A percentile compares a stretch with the other conserved stretches of the same genome.
Evolutionary conservation across 2,797 vertebrate species (phyloP).

Genomic region (Carcharodon carcharias): DNA sequence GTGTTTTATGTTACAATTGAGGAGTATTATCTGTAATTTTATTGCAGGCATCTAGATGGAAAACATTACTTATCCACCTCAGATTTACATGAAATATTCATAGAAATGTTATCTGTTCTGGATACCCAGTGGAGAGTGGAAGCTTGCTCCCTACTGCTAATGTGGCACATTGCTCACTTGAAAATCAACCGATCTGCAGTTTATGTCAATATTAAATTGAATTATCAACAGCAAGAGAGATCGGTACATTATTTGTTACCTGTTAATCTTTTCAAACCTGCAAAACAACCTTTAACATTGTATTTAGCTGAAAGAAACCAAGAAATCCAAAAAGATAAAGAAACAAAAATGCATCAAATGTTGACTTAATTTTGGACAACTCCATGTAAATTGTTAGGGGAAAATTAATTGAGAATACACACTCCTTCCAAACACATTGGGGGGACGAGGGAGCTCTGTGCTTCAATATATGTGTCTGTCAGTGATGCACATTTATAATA

Average conservation of each 20-base stretch:
- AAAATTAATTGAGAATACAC: background rate
- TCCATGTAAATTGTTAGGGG: background rate
- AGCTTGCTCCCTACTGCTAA: background rate
- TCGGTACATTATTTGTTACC: background rate
- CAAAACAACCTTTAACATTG: background rate
- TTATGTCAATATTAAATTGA: background rate
- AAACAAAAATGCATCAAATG: background rate
- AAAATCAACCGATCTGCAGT: background rate
- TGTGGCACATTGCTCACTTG: background rate
- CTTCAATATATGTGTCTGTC: background rate
- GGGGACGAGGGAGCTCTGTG: background rate
- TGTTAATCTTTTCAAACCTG: background rate
- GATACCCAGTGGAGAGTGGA: background rate
- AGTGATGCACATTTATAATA: background rate
- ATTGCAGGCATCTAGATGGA: too few species aligned
- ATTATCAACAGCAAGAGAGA: background rate
- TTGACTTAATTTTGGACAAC: background rate
- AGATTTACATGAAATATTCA: background rate
- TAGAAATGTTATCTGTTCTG: background rate
- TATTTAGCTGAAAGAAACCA: background rate
- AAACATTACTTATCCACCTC: background rate
- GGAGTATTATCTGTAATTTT: background rate
- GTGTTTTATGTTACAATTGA: conserved; percentile 38
- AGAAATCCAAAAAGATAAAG: background rate
- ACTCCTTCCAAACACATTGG: background rate